Evolutionary conservation across 2,113 vertebrate genomes (phyloP), one percentile per base, ranked within the genome.

Genomic region (Motacilla tschutschensis): DNA sequence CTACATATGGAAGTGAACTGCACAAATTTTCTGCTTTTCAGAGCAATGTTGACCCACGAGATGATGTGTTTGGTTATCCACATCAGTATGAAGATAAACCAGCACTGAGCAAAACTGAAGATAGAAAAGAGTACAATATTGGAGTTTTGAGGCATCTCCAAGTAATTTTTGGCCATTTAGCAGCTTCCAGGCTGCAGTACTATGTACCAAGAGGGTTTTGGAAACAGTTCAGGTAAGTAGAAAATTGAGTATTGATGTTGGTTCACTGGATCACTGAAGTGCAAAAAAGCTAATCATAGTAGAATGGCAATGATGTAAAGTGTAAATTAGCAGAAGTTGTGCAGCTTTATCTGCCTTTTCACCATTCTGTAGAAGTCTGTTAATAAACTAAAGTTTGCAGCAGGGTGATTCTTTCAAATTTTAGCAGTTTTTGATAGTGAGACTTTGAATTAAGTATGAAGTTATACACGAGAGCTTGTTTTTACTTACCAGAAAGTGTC

Each of bases 51-150:
- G 99, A 99, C 95, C 98, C 99, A 8, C 98, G 99, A 53, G 99
- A 99, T 96, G 99, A 99, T 90, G 99, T 99, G 51, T 99, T 99
- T 96, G 98, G 98, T 93, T 99, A 99, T 94, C 98, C 99, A 87
- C 99, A 99, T 95, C 99, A 99, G 69, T 99, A 98, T 96, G 99
- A 99, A 93, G 99, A 99, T 93, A 99, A 99, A 95, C 98, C 99
- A 80, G 97, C 98, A 33, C 89, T 98, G 79, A 98, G 97, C 95
- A 99, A 99, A 96, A 99, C 99, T 25, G 99, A 99, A 96, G 99
- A 99, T 93, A 98, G 99, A 83, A 99, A 99, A 91, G 99, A 99
- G 86, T 99, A 99, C 96, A 99, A 99, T 94, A 99, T 99, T 51
- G 99, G 99, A n/a, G 99, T 99, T 71, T 95, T 99, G 67, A 98